Evolutionary conservation across 1,140 invertebrate genomes (phyloP).

Genomic region (Eciton burchellii): DNA sequence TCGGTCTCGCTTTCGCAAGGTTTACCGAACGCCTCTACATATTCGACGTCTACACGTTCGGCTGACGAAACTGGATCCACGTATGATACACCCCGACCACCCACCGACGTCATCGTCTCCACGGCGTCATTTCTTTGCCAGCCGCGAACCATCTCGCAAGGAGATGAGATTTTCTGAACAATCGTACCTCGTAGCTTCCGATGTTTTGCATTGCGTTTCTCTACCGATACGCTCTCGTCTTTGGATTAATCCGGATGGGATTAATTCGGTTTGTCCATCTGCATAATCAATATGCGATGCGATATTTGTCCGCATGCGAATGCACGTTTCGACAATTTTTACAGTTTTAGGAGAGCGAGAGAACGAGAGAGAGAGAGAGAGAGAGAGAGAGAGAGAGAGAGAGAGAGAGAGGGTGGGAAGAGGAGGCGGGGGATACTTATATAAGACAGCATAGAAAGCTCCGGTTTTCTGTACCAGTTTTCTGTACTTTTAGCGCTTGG

Average conservation of each 20-base stretch:
- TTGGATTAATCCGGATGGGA: not conserved
- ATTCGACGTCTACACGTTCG: constrained; percentile 22
- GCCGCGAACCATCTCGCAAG: not conserved
- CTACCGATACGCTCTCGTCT: not conserved
- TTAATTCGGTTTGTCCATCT: not conserved
- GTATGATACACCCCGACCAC: constrained; percentile 34
- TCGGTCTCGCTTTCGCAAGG: constrained; percentile 50
- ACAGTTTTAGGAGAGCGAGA: too few species aligned
- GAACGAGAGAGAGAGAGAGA: too few species aligned
- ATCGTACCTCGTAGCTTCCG: not conserved
- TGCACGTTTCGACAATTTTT: not conserved
- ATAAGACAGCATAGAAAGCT: constrained; percentile 14
- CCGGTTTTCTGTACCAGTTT: constrained; percentile 16
- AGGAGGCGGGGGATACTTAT: not conserved
- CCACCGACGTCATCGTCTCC: constrained; percentile 15
- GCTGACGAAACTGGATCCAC: constrained; percentile 26
- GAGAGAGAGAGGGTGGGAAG: too few species aligned
- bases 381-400: too few species aligned
- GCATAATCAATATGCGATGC: constrained; percentile 8
- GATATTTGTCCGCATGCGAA: not conserved
- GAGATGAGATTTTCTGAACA: constrained; percentile 10
- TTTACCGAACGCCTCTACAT: constrained; percentile 53
- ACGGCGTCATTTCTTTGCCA: constrained; percentile 17
- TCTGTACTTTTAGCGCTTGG: constrained; percentile 29
- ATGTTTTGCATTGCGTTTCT: not conserved